Base-by-base conservation (phyloP, 2,888 invertebrate genomes). In the Macropis europaea region DNA sequence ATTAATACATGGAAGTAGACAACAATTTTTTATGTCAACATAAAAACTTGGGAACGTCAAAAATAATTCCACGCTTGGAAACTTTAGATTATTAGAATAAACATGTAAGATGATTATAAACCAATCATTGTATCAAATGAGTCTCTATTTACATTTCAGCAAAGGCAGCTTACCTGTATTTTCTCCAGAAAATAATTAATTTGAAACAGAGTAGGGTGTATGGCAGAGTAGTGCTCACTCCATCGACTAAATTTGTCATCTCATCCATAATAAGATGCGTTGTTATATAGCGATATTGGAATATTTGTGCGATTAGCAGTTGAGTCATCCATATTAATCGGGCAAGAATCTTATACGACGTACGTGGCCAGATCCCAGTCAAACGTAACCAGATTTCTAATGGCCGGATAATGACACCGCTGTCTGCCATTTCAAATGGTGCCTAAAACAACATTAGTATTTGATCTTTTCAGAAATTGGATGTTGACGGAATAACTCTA, bases 311-410 rank as follows among this genome's bases (percentile, higher is more conserved):
- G 11, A 6, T n/a, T 11, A 7, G 24, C 80, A 80, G 63, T 3
- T 24, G 13, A 13, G 19, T 2, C 1, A 53, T 30, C 78, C 78
- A 78, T 9, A 56, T 3, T 6, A 45, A 0, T 19, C 52, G 67
- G 6, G 57, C 50, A 5, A 73, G 9, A 7, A 59, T 45, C 19
- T 50, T 30, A n/a, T 69, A 53, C 0, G 52, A 7, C 0, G 66
- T 43, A 26, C 48, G 54, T 13, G 78, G 78, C 77, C 77, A 78
- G 22, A 77, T 57, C 13, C 80, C 78, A 15, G 66, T 73, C 4
- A 77, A 19, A 40, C 45, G 53, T 6, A 78, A 38, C 2, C 77
- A 73, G 17, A 77, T 62, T 30, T 70, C 34, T 3, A 77, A 11
- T 5, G 50, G 40, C 6, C 47, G 62, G 47, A 66, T 47, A 30